Percentiles rank a stretch among this genome's conserved stretches.
phyloP scores from a whole-genome alignment of 2,113 vertebrate genomes.

The Istiophorus platypterus region DNA sequence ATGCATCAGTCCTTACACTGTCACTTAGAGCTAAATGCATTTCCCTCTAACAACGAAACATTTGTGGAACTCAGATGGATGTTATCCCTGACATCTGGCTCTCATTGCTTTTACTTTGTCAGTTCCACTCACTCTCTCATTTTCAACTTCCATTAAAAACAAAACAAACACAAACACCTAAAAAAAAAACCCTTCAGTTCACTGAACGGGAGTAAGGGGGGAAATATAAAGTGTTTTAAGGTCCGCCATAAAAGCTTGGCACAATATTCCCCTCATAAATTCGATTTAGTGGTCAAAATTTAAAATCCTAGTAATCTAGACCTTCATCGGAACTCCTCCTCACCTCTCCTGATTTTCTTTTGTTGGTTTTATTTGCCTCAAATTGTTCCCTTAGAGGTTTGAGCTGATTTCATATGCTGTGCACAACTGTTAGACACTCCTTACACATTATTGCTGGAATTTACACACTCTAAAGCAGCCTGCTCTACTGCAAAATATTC shows the following conservation, averaged over 20 bases:
- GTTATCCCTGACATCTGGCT: slow-evolving; percentile 21
- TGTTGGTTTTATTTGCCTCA: slow-evolving; percentile 21
- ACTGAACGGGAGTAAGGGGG: slow-evolving; percentile 8
- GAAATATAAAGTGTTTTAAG: slow-evolving; percentile 34
- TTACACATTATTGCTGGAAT: slow-evolving; percentile 31
- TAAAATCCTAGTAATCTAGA: slow-evolving; percentile 33
- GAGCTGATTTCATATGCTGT: slow-evolving; percentile 50
- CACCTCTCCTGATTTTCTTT: slow-evolving; percentile 18
- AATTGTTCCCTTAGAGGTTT: slow-evolving; percentile 38
- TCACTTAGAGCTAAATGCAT: slow-evolving; percentile 25
- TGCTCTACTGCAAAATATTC: slow-evolving; percentile 1
- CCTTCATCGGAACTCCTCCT: slow-evolving; percentile 28
- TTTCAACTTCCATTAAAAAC: slow-evolving; percentile 24
- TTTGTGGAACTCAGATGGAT: slow-evolving; percentile 3
- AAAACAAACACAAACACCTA: slow-evolving; percentile 5
- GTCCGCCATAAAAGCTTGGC: slow-evolving; percentile 45
- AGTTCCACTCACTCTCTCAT: not conserved
- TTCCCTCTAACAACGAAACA: slow-evolving; percentile 11
- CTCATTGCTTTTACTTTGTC: slow-evolving; percentile 14
- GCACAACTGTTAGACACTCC: slow-evolving; percentile 28
- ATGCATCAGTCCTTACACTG: slow-evolving; percentile 26
- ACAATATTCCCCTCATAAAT: slow-evolving; percentile 14
- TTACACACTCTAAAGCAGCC: slow-evolving; percentile 31
- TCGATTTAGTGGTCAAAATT: slow-evolving; percentile 28
- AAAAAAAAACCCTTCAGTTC: not conserved